Evolutionary conservation across 2,113 vertebrate species (phyloP).

Genomic region (Lethenteron camtschaticum): DNA sequence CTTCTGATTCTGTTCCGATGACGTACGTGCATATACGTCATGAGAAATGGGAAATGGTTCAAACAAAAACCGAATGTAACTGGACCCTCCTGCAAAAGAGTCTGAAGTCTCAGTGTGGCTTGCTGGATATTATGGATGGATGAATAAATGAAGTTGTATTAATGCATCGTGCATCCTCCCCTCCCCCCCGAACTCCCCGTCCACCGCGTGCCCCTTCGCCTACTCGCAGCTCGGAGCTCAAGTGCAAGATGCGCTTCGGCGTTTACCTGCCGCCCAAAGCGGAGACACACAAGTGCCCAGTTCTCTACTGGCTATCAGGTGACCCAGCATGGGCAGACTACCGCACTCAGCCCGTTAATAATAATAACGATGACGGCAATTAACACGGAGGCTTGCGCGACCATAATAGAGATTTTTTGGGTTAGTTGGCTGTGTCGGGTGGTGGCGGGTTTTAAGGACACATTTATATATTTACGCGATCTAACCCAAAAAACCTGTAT

Average conservation of each 20-base stretch:
- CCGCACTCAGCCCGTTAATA: too few relatives aligned
- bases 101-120: neutral
- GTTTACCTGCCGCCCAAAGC: slow-evolving; percentile 71
- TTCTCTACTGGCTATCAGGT: slow-evolving; percentile 89
- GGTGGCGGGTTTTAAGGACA: too few relatives aligned
- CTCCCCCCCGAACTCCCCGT: slow-evolving; percentile 4
- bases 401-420: too few relatives aligned
- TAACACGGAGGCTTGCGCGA: too few relatives aligned
- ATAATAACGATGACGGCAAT: too few relatives aligned
- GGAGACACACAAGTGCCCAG: slow-evolving; percentile 52
- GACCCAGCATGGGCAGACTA: slow-evolving; percentile 8
- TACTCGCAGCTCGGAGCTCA: slow-evolving; percentile 43
- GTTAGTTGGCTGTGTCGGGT: too few relatives aligned
- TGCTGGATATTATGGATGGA: neutral
- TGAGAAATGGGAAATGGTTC: neutral
- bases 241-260: slow-evolving; percentile 86
- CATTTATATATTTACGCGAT: too few relatives aligned
- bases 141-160: slow-evolving; percentile 12
- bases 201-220: neutral
- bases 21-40: too few relatives aligned
- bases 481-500: too few relatives aligned
- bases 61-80: neutral
- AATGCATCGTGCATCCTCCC: slow-evolving; percentile 7
- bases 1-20: too few relatives aligned
- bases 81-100: neutral